These are phyloP conservation scores for Albula glossodonta DNA, from an alignment of 2,113 vertebrate genomes.

Conservation along the genomic window DNA sequence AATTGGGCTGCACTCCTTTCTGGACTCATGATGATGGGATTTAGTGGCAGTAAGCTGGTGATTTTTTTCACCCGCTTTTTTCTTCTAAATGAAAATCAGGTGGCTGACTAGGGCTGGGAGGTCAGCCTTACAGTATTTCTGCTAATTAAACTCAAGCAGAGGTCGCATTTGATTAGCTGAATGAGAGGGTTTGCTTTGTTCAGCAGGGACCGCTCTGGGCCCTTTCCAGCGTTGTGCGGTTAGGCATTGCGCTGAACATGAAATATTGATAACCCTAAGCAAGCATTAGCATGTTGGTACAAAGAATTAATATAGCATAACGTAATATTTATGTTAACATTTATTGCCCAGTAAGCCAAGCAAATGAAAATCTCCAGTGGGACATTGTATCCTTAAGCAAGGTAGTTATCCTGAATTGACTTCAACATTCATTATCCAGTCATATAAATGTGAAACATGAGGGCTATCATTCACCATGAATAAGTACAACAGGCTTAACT, in stretches of 20 bases:
- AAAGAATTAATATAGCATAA: neutral
- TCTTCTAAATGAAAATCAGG: slow-evolving; percentile 38
- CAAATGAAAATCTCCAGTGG: neutral
- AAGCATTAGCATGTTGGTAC: neutral
- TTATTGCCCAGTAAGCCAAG: slow-evolving; percentile 8
- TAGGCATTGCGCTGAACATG: slow-evolving; percentile 1
- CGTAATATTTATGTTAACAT: neutral
- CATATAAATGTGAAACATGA: no score
- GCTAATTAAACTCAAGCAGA: slow-evolving; percentile 33
- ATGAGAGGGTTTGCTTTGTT: slow-evolving; percentile 11
- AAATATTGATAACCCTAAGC: slow-evolving; percentile 23
- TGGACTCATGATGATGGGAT: slow-evolving; percentile 59
- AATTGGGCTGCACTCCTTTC: slow-evolving; percentile 60
- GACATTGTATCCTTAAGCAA: no score
- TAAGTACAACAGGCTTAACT: no score
- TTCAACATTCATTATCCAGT: no score
- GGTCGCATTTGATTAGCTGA: slow-evolving; percentile 37
- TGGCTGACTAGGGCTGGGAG: slow-evolving; percentile 22
- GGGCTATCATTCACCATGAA: no score
- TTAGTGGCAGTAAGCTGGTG: slow-evolving; percentile 53
- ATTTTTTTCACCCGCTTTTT: slow-evolving; percentile 43
- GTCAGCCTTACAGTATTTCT: slow-evolving; percentile 28
- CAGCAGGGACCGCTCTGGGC: neutral
- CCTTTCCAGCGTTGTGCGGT: neutral
- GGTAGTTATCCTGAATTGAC: no score